Base-by-base conservation (phyloP, 2,113 vertebrate species). In the Anoura caudifer region DNA sequence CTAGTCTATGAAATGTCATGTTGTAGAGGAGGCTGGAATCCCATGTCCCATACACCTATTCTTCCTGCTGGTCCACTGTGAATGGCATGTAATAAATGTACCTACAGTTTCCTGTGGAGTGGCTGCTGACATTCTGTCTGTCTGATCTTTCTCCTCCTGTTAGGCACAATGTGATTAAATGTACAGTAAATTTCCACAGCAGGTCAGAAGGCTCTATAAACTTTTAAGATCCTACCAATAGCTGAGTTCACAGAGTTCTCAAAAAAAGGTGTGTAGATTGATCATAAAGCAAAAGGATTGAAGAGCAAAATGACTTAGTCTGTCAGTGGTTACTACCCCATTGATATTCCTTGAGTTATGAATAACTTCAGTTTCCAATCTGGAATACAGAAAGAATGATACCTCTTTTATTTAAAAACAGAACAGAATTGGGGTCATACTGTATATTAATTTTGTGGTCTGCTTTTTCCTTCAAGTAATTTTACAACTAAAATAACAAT, bases 141-240 rank as follows among this genome's bases (percentile, higher is more conserved):
- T 79, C 33, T 90, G 38, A 54, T 54, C 72, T 65, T 52, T 85
- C 73, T 54, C 63, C 41, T 92, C 28, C 26, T 72, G 22, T 69
- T 52, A 65, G 83, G 61, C 13, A 54, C 50, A 91, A 52, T 22
- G 38, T 38, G 47, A 89, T 83, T 82, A 86, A 75, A 22, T 84
- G 38, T 75, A 75, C 28, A 47, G 43, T 79, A 83, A 6, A 79
- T 95, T 28, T 83, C 43, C 22, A 28, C 36, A 56, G 43, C 54
- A 80, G 61, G 67, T 50, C 91, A 91, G 93, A 91, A 95, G 86
- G 19, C 67, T 92, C 28, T 61, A 45, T 83, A 84, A 85, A 67
- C 50, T 50, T 61, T 52, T 63, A 82, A 85, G 69, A 75, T 47
- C 72, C 72, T 47, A 81, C 41, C 19, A 86, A 63, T 83, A 89